Conservation (phyloP, 2,113 vertebrate genomes). For the Gnathonemus echidnorhynchus region DNA sequence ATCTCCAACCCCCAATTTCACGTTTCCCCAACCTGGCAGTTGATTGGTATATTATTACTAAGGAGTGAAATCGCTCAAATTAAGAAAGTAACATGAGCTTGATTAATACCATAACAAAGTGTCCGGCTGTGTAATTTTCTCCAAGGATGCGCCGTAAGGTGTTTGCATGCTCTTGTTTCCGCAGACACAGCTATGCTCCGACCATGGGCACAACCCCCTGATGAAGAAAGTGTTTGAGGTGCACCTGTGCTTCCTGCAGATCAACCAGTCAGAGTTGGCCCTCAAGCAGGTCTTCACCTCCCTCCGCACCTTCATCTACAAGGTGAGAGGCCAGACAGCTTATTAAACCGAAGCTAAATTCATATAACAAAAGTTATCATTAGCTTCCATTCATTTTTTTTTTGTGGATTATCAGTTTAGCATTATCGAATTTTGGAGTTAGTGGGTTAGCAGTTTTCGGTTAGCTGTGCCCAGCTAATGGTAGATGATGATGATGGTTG, state of each 20-base stretch:
- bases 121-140: not conserved
- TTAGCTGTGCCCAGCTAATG: not conserved
- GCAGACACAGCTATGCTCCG: slow-evolving; percentile 83
- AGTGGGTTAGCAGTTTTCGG: not conserved
- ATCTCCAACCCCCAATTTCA: slow-evolving; percentile 19
- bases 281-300: slow-evolving; percentile 91
- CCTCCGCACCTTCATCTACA: slow-evolving; percentile 87
- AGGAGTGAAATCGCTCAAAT: not conserved
- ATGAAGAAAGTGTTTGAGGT: slow-evolving; percentile 99
- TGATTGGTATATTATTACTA: not conserved
- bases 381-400: not conserved
- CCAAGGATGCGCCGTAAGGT: not conserved
- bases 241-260: slow-evolving; percentile 89
- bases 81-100: not conserved
- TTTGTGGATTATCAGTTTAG: not conserved
- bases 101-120: not conserved
- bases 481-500: not conserved
- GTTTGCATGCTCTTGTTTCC: slow-evolving; percentile 24
- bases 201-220: slow-evolving; percentile 90
- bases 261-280: slow-evolving; percentile 91
- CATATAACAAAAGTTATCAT: not conserved
- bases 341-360: not conserved
- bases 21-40: not conserved
- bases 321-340: slow-evolving; percentile 61
- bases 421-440: not conserved